Base-by-base conservation (phyloP, 2,888 invertebrate species). In the Lymantria monacha region DNA sequence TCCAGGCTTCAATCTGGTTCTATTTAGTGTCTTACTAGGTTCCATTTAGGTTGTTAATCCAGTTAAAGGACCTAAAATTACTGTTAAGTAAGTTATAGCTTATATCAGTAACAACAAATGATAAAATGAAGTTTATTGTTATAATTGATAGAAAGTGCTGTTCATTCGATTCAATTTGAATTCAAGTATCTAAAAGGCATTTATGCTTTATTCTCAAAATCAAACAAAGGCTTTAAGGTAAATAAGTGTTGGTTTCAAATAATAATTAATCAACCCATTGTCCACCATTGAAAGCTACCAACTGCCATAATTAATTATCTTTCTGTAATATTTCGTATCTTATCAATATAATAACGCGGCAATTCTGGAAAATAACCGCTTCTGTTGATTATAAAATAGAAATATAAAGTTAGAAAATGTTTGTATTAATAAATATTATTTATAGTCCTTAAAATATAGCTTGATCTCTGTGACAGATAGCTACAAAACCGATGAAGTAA, bases 191-290 rank as follows among this genome's bases (percentile, higher is more conserved):
- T 33, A 8, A 33, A 33, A 10, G 33, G 1, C 1, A 33, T 33
- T 33, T 10, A 3, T 10, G 9, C 33, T 33, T 33, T 33, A 10
- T 33, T 33, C 9, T 33, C 9, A 10, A 33, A 33, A 33, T 33
- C 7, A 8, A 33, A 10, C 10, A 10, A 33, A 33, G 10, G 9
- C 7, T 22, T 22, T 22, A 22, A 22, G 22, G 22, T 22, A 22
- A 36, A 11, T 36, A 3, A 36, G 8, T 38, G n/a, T 38, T 5
- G 38, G 12, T 38, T 38, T 38, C 38, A 12, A 38, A 38, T 38
- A 38, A 38, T 41, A 46, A 46, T 46, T 31, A 46, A 46, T 46
- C 46, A 46, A 31, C 10, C 10, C 31, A 46, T 40, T 46, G 41
- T 41, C 46, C 41, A 41, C 1, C 12, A 38, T 1, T 46, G 46